These are phyloP conservation scores for Panurus biarmicus DNA, from an alignment of 2,113 vertebrate species.

Conservation along the genomic window DNA sequence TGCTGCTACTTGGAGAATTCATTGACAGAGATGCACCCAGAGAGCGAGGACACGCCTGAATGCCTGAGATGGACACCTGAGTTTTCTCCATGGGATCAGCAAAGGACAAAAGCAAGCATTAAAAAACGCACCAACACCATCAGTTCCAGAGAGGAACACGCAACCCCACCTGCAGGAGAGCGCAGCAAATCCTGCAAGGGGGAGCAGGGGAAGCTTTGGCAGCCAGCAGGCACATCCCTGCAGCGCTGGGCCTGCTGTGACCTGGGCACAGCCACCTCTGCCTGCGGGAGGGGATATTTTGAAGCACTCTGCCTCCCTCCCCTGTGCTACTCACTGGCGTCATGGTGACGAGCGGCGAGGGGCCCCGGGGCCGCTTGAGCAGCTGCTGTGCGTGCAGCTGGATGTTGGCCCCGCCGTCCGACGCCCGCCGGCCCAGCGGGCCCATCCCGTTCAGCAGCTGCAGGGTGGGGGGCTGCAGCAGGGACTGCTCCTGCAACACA, in stretches of 20 bases:
- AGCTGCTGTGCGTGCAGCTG: slow-evolving; percentile 93
- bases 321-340: slow-evolving; percentile 79
- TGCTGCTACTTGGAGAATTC: background rate
- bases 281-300: background rate
- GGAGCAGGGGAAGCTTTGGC: background rate
- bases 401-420: slow-evolving; percentile 95
- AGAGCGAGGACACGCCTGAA: accelerated
- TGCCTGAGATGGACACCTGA: accelerated
- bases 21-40: background rate
- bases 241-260: accelerated
- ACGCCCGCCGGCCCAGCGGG: slow-evolving; percentile 92
- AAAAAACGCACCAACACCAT: too few species aligned
- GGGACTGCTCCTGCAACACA: slow-evolving; percentile 85
- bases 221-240: background rate
- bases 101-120: background rate
- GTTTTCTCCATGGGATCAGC: background rate
- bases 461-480: slow-evolving; percentile 93
- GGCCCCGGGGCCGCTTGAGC: slow-evolving; percentile 91
- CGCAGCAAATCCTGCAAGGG: accelerated
- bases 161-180: background rate
- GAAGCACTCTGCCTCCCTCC: background rate
- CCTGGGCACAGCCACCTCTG: background rate
- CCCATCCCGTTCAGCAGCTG: slow-evolving; percentile 98
- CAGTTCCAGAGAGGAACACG: background rate
- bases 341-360: slow-evolving; percentile 90